Conservation (phyloP, 2,113 vertebrate genomes). For the Sisor rabdophorus region DNA sequence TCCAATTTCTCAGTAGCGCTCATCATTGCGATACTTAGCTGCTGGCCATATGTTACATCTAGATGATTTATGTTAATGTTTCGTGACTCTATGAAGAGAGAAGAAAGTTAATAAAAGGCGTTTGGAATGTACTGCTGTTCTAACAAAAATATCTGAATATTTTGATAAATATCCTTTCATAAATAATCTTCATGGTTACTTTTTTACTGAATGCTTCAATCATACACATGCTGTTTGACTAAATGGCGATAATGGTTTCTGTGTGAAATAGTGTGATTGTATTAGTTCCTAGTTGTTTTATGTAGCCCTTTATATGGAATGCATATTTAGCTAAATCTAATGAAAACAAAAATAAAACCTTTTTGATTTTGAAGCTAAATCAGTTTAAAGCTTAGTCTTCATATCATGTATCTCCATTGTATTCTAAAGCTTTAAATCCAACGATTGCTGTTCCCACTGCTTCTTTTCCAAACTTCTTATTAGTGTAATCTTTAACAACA, state of each 20-base stretch:
- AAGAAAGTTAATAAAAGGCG: background rate
- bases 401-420: background rate
- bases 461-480: background rate
- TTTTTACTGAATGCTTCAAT: no score
- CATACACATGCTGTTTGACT: no score
- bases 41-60: background rate
- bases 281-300: no score
- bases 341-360: no score
- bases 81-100: constrained; percentile 2
- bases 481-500: background rate
- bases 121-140: background rate
- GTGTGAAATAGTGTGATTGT: no score
- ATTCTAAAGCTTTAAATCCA: background rate
- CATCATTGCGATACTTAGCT: background rate
- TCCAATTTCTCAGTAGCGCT: constrained; percentile 38
- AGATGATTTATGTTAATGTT: background rate
- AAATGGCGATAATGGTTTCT: no score
- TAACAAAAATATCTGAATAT: background rate
- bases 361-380: no score
- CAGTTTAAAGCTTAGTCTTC: background rate
- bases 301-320: no score
- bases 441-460: background rate
- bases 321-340: no score
- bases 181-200: background rate
- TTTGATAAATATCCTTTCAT: background rate